Evolutionary conservation across 2,888 invertebrate genomes (phyloP).

Genomic region (Oscheius sp.): DNA sequence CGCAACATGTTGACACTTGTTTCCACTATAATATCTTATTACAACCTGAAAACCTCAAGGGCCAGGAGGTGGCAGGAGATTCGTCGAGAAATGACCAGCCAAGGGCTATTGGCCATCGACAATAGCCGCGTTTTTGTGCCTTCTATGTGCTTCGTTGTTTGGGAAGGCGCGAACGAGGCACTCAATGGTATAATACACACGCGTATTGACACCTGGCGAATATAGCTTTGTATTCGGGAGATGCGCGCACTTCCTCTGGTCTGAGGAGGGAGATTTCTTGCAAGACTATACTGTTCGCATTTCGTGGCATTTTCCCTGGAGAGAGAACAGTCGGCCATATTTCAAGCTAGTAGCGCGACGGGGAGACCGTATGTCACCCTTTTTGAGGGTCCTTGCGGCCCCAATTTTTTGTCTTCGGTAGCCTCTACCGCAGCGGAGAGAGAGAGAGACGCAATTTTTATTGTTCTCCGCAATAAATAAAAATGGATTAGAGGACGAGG

Average conservation of each 20-base stretch:
- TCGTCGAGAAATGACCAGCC: background rate
- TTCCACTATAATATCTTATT: constrained; percentile 24
- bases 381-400: constrained; percentile 19
- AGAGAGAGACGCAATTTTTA: constrained; percentile 22
- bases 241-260: constrained; percentile 31
- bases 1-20: constrained; percentile 26
- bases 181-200: constrained; percentile 31
- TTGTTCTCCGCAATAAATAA: constrained; percentile 32
- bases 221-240: constrained; percentile 25
- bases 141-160: constrained; percentile 24
- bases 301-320: background rate
- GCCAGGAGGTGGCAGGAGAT: background rate
- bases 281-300: no score
- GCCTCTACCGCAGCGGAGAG: constrained; percentile 1
- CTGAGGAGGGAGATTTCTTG: background rate
- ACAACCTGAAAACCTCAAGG: background rate
- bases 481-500: constrained; percentile 28
- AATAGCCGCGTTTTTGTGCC: constrained; percentile 19
- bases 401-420: constrained; percentile 1
- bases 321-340: background rate
- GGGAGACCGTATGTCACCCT: constrained; percentile 17
- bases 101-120: constrained; percentile 23
- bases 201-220: constrained; percentile 30
- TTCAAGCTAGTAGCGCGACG: background rate
- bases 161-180: constrained; percentile 30